Base-by-base conservation (phyloP, 2,888 invertebrate species). In the Stenodera caucasica region DNA sequence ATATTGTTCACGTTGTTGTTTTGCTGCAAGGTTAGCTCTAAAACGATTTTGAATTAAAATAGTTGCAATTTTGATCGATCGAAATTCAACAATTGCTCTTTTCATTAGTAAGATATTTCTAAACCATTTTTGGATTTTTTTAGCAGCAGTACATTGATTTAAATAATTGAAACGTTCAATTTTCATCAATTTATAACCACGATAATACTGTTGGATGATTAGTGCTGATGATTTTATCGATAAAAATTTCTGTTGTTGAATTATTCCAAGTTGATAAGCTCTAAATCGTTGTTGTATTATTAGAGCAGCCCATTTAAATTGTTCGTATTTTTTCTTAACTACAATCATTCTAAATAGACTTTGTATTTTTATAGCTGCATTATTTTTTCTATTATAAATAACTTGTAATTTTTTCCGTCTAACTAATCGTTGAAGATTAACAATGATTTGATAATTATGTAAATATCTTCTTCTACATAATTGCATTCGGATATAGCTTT, bases 401-500 rank as follows among this genome's bases (percentile, higher is more conserved):
- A 68, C 64, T 57, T 67, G 67, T 0, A 72, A 52, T 51, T 77
- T 57, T 70, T 70, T 72, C 21, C 71, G 69, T 53, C 68, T 65
- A 8, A 64, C 56, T 49, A 66, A 59, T 8, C 64, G 63, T 67
- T 77, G 78, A 2, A 77, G 30, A 49, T 63, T 67, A 2, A 73
- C 72, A 1, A 69, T 64, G n/a, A 66, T 29, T 2, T 56, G 58
- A 12, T 59, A 59, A 21, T 68, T 29, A 12, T 53, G 51, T n/a
- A 57, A 15, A 64, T 74, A 78, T 51, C 57, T 51, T n/a, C 65
- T 70, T 21, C 67, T 56, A 56, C 66, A 65, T n/a, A 63, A 54
- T 18, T 64, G 62, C 66, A 81, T 82, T 65, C 72, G 80, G 70
- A 82, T 85, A 81, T 82, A 84, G 12, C 72, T 77, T 71, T 88